Evolutionary conservation across 1,140 invertebrate genomes (phyloP).

Genomic region (Linepithema humile): DNA sequence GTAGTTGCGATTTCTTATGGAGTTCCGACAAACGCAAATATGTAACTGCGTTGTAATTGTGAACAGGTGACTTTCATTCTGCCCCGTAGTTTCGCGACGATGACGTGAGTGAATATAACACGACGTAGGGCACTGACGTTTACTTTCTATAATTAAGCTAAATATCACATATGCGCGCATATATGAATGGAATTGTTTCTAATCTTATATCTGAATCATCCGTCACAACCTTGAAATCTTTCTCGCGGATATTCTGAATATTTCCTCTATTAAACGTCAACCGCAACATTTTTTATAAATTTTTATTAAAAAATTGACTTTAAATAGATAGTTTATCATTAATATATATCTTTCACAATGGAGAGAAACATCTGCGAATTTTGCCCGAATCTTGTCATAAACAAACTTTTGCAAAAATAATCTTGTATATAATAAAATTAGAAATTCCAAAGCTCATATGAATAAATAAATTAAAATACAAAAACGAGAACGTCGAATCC

Average conservation of each 20-base stretch:
- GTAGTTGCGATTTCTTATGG: slow-evolving; percentile 11
- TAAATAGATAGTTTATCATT: not conserved
- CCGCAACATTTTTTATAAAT: not conserved
- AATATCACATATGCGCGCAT: slow-evolving; percentile 38
- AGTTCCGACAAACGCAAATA: not conserved
- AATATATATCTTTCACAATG: not conserved
- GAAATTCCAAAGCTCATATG: too few species aligned
- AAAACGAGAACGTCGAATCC: too few species aligned
- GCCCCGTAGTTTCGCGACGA: slow-evolving; percentile 29
- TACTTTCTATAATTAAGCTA: slow-evolving; percentile 70
- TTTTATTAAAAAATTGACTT: not conserved
- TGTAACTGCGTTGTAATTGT: slow-evolving; percentile 51
- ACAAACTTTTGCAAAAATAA: too few species aligned
- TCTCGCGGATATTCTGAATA: not conserved
- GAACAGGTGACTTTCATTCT: slow-evolving; percentile 63
- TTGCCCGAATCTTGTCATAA: not conserved
- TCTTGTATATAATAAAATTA: too few species aligned
- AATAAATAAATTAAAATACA: too few species aligned
- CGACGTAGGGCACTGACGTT: slow-evolving; percentile 38
- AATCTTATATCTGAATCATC: slow-evolving; percentile 37
- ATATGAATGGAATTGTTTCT: slow-evolving; percentile 41
- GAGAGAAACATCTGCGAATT: not conserved
- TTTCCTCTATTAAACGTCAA: not conserved
- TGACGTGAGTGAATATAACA: not conserved
- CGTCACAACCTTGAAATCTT: not conserved